These are phyloP conservation scores for Trichechus manatus DNA, from an alignment of 2,113 vertebrate genomes.

Conservation along the genomic window DNA sequence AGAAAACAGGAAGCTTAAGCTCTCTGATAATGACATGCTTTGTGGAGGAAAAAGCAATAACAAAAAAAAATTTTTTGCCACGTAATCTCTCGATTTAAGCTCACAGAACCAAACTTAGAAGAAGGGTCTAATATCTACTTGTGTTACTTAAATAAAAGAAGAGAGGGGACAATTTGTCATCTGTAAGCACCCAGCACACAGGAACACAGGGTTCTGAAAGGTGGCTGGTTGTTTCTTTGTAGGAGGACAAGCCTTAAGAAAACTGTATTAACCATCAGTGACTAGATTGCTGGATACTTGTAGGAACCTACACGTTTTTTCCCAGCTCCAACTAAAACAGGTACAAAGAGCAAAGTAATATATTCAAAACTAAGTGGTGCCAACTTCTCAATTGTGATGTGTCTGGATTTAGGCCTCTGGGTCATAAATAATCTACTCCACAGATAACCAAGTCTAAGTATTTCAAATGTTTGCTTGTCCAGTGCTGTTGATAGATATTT, in stretches of 20 bases:
- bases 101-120: not conserved
- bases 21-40: not conserved
- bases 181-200: not conserved
- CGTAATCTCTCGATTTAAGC: not conserved
- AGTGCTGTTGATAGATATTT: not conserved
- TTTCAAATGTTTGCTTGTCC: not conserved
- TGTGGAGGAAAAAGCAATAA: not conserved
- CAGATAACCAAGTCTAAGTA: slow-evolving; percentile 10
- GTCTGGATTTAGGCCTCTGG: not conserved
- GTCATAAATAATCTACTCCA: slow-evolving; percentile 23
- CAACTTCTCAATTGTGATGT: not conserved
- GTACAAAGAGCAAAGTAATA: not conserved
- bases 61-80: not conserved
- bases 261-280: not conserved
- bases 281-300: not conserved
- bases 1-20: not conserved
- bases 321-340: not conserved
- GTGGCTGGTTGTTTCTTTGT: not conserved
- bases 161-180: not conserved
- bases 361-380: not conserved
- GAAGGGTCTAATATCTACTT: not conserved
- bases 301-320: not conserved
- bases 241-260: not conserved
- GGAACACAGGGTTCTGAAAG: not conserved
- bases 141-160: not conserved